phyloP scores from a whole-genome alignment of 1,140 invertebrate species.

The Achatina immaculata region DNA sequence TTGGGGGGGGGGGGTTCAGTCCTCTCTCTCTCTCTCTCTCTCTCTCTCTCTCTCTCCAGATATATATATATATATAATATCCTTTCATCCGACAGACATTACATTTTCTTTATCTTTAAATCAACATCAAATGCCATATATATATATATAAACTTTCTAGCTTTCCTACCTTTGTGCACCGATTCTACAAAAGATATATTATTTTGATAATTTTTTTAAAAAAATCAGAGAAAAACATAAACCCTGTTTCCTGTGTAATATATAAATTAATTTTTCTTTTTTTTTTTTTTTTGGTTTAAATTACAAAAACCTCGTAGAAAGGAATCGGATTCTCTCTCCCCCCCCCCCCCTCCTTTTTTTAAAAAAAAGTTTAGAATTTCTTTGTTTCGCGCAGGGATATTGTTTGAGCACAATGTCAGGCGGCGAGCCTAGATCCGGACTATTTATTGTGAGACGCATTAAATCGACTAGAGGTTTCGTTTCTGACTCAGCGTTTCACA shows the following conservation, averaged over 20 bases:
- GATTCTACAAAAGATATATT: neutral
- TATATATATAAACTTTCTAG: neutral
- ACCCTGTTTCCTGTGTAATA: neutral
- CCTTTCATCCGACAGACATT: no score
- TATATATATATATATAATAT: neutral
- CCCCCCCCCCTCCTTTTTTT: neutral
- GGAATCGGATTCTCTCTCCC: no score
- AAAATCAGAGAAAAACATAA: neutral
- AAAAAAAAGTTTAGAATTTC: neutral
- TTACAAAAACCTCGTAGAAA: no score
- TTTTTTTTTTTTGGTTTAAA: neutral
- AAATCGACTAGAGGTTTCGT: no score
- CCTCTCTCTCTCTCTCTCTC: neutral
- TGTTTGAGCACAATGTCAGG: neutral
- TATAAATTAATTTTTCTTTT: neutral
- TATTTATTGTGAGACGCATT: no score
- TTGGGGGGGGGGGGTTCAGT: neutral
- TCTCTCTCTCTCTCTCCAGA: neutral
- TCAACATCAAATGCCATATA: neutral
- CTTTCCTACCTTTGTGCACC: neutral
- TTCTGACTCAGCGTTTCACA: no score
- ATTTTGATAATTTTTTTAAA: neutral
- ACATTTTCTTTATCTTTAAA: neutral
- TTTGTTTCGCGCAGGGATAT: neutral
- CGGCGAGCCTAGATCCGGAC: no score